Evolutionary conservation across 2,797 vertebrate genomes (phyloP).

Genomic region (Pelobates cultripes): DNA sequence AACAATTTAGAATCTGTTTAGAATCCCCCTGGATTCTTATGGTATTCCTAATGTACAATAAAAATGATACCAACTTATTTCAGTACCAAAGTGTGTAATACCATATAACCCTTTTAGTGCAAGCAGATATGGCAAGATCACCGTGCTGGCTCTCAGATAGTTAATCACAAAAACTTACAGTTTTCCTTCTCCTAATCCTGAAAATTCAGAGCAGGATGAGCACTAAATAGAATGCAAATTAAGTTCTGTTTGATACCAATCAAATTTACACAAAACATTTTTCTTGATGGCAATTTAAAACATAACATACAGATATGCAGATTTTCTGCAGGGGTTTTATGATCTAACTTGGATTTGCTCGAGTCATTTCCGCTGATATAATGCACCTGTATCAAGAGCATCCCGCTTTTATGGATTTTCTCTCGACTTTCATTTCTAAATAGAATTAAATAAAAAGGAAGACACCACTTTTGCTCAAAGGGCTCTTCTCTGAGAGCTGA

Average conservation of each 20-base stretch:
- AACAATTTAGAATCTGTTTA: too few relatives aligned
- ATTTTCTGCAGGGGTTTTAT: conserved; percentile 12
- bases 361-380: conserved; percentile 26
- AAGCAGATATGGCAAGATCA: too few relatives aligned
- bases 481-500: conserved; percentile 42
- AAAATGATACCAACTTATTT: too few relatives aligned
- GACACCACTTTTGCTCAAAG: conserved; percentile 35
- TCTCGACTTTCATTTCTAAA: conserved; percentile 40
- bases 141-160: too few relatives aligned
- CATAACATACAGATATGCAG: conserved; percentile 16
- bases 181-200: background rate
- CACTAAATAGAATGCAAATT: conserved; percentile 1
- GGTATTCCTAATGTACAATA: too few relatives aligned
- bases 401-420: conserved; percentile 37
- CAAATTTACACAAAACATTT: background rate
- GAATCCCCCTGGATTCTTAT: too few relatives aligned
- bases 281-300: background rate
- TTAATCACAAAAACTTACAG: background rate
- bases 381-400: conserved; percentile 24
- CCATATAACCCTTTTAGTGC: too few relatives aligned
- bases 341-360: conserved; percentile 13
- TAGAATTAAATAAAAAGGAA: conserved; percentile 52
- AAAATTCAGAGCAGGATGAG: background rate
- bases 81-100: too few relatives aligned
- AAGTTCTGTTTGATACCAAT: background rate